These are phyloP conservation scores for Operophtera brumata DNA, from an alignment of 2,888 invertebrate species.

Conservation along the genomic window DNA sequence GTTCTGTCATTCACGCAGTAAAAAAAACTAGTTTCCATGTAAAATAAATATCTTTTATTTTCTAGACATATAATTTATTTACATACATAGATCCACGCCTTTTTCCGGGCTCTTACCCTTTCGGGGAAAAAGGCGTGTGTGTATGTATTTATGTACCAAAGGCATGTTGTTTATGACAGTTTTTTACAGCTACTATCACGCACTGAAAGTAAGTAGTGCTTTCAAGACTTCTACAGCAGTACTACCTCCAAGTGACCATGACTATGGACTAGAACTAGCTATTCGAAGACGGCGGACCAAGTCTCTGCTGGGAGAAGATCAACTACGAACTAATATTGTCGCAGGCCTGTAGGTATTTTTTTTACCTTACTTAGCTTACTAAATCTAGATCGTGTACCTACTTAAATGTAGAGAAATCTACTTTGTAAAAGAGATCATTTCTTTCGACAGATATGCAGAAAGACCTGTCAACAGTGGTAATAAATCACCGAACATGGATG, in stretches of 20 bases:
- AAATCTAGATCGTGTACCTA: too few relatives aligned
- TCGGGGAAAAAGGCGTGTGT: too few relatives aligned
- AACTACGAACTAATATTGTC: slow-evolving; percentile 62
- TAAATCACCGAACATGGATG: slow-evolving; percentile 23
- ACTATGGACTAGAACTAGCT: slow-evolving; percentile 70
- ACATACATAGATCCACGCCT: too few relatives aligned
- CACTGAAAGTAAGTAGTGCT: slow-evolving; percentile 58
- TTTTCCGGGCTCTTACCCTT: too few relatives aligned
- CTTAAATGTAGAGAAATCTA: too few relatives aligned
- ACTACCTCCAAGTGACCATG: slow-evolving; percentile 47
- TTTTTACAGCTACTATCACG: slow-evolving; percentile 61
- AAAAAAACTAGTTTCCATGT: too few relatives aligned
- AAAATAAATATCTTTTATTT: too few relatives aligned
- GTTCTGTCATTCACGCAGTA: too few relatives aligned
- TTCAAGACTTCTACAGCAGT: slow-evolving; percentile 61
- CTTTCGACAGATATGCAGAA: slow-evolving; percentile 50
- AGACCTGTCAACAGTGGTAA: slow-evolving; percentile 20
- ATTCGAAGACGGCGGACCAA: slow-evolving; percentile 72
- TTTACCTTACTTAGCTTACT: too few relatives aligned
- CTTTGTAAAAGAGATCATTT: not conserved
- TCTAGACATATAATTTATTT: too few relatives aligned
- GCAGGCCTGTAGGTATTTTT: slow-evolving; percentile 55
- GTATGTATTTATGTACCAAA: too few relatives aligned
- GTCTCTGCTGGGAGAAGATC: slow-evolving; percentile 66
- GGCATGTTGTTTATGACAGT: too few relatives aligned